Conservation (phyloP, 1,140 invertebrate species). For the Radopholus similis region DNA sequence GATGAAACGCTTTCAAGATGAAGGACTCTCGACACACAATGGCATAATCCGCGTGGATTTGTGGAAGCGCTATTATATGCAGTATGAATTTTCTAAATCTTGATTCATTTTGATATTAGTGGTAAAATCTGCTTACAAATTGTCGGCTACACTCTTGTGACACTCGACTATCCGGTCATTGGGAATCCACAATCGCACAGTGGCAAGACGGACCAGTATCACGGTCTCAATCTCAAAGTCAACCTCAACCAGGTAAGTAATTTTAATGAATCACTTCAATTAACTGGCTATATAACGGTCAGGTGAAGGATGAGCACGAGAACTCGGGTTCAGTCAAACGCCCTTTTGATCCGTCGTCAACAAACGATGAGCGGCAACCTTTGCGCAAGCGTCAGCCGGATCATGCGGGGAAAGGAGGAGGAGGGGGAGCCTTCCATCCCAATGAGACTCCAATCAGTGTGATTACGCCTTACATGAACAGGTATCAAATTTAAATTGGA, state of each 20-base stretch:
- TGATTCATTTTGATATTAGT: slow-evolving; percentile 1
- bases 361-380: slow-evolving; percentile 16
- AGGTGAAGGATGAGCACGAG: background rate
- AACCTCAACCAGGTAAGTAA: too few species aligned
- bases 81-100: background rate
- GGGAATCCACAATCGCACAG: slow-evolving; percentile 33
- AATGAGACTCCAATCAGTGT: slow-evolving; percentile 29
- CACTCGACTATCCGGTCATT: slow-evolving; percentile 23
- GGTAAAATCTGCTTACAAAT: slow-evolving; percentile 29
- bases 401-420: background rate
- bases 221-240: slow-evolving; percentile 16
- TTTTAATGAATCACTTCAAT: background rate
- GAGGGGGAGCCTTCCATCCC: too few species aligned
- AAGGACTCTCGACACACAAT: slow-evolving; percentile 21
- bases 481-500: slow-evolving; percentile 5
- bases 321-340: slow-evolving; percentile 1
- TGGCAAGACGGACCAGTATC: slow-evolving; percentile 35
- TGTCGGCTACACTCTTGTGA: slow-evolving; percentile 27
- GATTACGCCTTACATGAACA: slow-evolving; percentile 49
- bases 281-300: background rate
- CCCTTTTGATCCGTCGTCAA: background rate
- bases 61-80: slow-evolving; percentile 3
- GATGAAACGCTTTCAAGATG: slow-evolving; percentile 23
- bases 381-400: slow-evolving; percentile 7
- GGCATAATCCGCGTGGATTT: slow-evolving; percentile 35